Evolutionary conservation across 2,113 vertebrate genomes (phyloP), one percentile per base, ranked within the genome.

Genomic region (Neogobius melanostomus): DNA sequence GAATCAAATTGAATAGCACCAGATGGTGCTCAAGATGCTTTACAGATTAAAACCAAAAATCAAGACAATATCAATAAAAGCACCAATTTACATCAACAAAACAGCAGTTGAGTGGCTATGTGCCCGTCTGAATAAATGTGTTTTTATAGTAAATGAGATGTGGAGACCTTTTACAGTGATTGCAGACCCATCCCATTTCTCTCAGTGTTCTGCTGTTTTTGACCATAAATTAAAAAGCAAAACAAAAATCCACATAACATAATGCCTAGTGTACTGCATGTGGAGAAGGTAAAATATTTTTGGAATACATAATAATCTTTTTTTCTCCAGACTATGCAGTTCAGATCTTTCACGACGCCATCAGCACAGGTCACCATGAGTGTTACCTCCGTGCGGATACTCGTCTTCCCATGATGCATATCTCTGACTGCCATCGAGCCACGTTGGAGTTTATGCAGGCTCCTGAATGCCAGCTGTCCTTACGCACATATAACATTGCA

Each of bases 361-460:
- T 93, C 73, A 91, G 83, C 78, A 91, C 85, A 44, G 91, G 91
- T 50, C 88, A 89, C 68, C 90, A 93, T 9, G 91, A 92, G 82
- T 93, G 93, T 76, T 92, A 93, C 83, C 69, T 94, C 68, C 89
- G 90, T 28, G 69, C 92, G 0, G 86, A 93, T 80, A 93, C 93
- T 4, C 91, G 91, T 42, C 92, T 94, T 76, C 93, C 92, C 78
- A 94, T 94, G 92, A 94, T 94, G 93, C 93, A 93, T 62, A 90
- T 94, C 69, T 85, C 85, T 9, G 93, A 93, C 80, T 93, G 92
- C 79, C 92, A 93, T 68, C 89, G 92, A 36, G 93, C 93, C 65
- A 94, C 93, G 0, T 49, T 93, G 11, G 91, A 94, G 85, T 93
- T 92, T 80, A 91, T 93, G 92, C 88, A 92, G 74, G 68, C 91